A percentile compares a stretch with the other conserved stretches of the same genome.
Evolutionary conservation across 1,140 invertebrate genomes (phyloP).

Genomic region (Leptoteleia sp.): DNA sequence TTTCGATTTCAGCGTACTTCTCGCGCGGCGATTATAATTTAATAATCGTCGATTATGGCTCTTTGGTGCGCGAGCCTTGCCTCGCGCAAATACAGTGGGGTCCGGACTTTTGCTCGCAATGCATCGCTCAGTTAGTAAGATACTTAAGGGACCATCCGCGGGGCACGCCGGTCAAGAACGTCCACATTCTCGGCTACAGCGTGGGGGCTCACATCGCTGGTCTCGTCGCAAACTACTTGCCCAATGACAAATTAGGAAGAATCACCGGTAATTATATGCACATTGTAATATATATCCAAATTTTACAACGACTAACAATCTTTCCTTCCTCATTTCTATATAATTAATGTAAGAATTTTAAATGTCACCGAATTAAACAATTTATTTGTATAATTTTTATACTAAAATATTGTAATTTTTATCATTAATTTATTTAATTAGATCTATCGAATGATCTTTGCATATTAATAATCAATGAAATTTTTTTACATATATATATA

Average conservation of each 20-base stretch:
- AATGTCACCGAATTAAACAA: too few relatives aligned
- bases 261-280: conserved; percentile 85
- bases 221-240: conserved; percentile 88
- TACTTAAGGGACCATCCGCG: conserved; percentile 89
- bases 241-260: conserved; percentile 86
- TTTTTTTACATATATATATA: too few relatives aligned
- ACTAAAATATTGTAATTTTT: too few relatives aligned
- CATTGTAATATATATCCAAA: background rate
- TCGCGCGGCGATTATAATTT: conserved; percentile 90
- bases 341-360: too few relatives aligned
- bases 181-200: conserved; percentile 92
- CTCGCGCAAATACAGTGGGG: conserved; percentile 91
- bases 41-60: conserved; percentile 92
- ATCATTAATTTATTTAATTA: too few relatives aligned
- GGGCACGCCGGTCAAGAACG: conserved; percentile 85
- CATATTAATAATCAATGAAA: too few relatives aligned
- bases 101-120: conserved; percentile 88
- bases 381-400: too few relatives aligned
- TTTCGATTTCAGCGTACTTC: conserved; percentile 85
- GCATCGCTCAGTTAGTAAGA: conserved; percentile 89
- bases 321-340: too few relatives aligned
- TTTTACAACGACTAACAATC: background rate
- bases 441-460: too few relatives aligned
- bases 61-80: conserved; percentile 90
- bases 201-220: conserved; percentile 93